phyloP scores from a whole-genome alignment of 2,888 invertebrate genomes.

The Drosophila limbata region DNA sequence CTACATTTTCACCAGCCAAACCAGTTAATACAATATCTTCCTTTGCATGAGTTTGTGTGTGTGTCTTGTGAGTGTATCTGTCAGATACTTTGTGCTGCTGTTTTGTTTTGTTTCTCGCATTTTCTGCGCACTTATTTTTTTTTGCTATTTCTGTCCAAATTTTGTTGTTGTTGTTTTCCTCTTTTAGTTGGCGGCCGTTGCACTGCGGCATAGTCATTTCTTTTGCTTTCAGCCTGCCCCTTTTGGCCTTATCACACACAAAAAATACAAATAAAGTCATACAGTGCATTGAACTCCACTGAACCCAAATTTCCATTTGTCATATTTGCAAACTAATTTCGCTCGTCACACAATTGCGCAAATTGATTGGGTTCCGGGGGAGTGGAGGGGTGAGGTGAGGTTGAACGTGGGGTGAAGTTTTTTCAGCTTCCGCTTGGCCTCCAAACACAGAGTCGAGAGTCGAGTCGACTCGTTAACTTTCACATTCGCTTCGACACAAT shows the following conservation, averaged over 20 bases:
- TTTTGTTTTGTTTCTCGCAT: constrained; percentile 47
- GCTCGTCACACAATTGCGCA: constrained; percentile 23
- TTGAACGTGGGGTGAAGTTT: background rate
- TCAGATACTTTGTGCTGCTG: constrained; percentile 38
- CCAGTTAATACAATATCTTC: constrained; percentile 37
- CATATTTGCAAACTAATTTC: constrained; percentile 47
- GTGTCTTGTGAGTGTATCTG: constrained; percentile 31
- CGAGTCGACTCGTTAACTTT: constrained; percentile 39
- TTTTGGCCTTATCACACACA: constrained; percentile 52
- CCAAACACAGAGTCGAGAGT: constrained; percentile 1
- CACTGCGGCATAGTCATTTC: constrained; percentile 43
- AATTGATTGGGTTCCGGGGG: constrained; percentile 12
- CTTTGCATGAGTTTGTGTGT: background rate
- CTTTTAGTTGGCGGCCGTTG: constrained; percentile 49
- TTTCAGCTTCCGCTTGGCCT: constrained; percentile 48
- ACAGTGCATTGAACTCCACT: constrained; percentile 47
- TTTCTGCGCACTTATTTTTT: constrained; percentile 50
- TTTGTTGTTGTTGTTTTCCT: constrained; percentile 37
- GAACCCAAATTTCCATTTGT: constrained; percentile 45
- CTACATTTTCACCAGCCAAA: constrained; percentile 53
- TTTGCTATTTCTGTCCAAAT: constrained; percentile 48
- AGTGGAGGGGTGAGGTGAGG: background rate
- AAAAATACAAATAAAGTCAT: constrained; percentile 4
- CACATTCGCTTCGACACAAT: constrained; percentile 38
- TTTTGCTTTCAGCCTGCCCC: constrained; percentile 24